Evolutionary conservation across 2,888 invertebrate genomes (phyloP).

Genomic region (Tetragnatha montana): DNA sequence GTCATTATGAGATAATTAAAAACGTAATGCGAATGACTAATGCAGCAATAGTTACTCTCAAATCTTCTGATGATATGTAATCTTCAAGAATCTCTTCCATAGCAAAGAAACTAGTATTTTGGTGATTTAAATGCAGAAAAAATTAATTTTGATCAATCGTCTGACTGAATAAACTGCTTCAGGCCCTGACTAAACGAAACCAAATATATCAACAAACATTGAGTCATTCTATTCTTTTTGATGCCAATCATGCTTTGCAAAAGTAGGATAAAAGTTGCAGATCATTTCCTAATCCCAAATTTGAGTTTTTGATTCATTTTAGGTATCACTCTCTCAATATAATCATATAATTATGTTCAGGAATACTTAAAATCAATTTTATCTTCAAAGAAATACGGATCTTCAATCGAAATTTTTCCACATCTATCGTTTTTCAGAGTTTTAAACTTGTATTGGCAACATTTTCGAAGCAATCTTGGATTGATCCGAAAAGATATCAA

Average conservation of each 20-base stretch:
- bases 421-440: background rate
- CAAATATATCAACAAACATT: constrained; percentile 41
- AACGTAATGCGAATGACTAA: constrained; percentile 40
- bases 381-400: background rate
- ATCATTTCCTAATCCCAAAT: no score
- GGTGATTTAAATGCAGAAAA: background rate
- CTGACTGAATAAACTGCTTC: background rate
- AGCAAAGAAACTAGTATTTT: background rate
- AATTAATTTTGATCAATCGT: background rate
- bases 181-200: background rate
- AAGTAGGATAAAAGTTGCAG: no score
- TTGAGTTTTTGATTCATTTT: no score
- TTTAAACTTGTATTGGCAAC: constrained; percentile 8
- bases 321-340: no score
- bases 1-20: background rate
- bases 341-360: no score
- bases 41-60: constrained; percentile 81
- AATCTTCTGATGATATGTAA: constrained; percentile 87
- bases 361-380: background rate
- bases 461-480: constrained; percentile 43
- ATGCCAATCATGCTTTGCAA: background rate
- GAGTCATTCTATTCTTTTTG: constrained; percentile 3
- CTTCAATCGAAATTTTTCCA: background rate
- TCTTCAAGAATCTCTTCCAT: constrained; percentile 90
- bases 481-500: constrained; percentile 50